Conservation (phyloP, 2,113 vertebrate species). For the Aegithalos caudatus region DNA sequence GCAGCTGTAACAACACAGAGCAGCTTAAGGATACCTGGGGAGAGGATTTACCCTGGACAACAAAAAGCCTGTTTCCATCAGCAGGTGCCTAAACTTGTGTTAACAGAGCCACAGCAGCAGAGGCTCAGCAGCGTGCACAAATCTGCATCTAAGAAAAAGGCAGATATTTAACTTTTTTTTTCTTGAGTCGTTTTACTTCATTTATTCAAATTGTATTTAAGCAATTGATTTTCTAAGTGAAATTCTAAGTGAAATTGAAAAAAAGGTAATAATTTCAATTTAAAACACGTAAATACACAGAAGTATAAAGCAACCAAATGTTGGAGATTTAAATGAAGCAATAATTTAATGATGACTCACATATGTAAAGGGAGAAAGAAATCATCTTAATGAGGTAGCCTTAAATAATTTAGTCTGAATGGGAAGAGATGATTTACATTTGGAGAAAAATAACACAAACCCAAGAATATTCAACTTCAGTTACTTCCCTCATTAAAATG, state of each 20-base stretch:
- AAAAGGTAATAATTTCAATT: neutral
- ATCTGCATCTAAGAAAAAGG: neutral
- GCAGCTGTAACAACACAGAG: neutral
- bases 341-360: neutral
- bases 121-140: fast-evolving
- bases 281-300: neutral
- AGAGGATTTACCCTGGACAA: neutral
- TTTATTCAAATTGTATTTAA: neutral
- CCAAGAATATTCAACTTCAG: neutral
- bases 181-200: neutral
- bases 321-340: neutral
- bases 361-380: neutral
- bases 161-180: neutral
- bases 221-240: neutral
- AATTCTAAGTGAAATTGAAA: neutral
- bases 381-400: neutral
- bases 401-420: neutral
- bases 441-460: neutral
- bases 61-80: neutral
- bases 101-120: neutral
- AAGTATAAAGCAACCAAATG: neutral
- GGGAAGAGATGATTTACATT: neutral
- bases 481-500: neutral
- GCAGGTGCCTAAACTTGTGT: neutral
- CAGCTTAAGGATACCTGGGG: neutral